Evolutionary conservation across 2,888 invertebrate species (phyloP).

Genomic region (Allygus modestus): DNA sequence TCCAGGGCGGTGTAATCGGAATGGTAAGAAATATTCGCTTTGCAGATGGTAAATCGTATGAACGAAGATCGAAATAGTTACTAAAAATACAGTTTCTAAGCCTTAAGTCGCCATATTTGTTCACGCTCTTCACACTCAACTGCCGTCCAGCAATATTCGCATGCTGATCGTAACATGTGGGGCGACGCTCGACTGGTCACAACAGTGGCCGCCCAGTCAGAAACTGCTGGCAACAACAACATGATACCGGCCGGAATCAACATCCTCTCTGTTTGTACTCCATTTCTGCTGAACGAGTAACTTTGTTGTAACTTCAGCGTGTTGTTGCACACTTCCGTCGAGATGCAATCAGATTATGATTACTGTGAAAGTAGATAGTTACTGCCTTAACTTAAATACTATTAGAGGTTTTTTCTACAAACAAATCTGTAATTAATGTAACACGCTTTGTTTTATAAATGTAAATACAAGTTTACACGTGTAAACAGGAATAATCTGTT

Average conservation of each 20-base stretch:
- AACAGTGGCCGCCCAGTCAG: not conserved
- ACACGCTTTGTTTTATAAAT: not conserved
- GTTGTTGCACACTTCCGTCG: too few relatives aligned
- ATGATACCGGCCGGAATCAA: not conserved
- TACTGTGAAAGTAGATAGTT: too few relatives aligned
- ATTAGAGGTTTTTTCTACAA: not conserved
- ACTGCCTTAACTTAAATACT: not conserved
- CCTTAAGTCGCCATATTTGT: not conserved
- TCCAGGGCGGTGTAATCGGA: too few relatives aligned
- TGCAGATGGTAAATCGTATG: too few relatives aligned
- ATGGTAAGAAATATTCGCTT: too few relatives aligned
- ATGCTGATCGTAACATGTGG: not conserved
- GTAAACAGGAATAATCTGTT: too few relatives aligned
- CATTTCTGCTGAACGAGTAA: not conserved
- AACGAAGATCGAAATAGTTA: not conserved
- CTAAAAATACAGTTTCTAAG: not conserved
- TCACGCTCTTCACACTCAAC: too few relatives aligned
- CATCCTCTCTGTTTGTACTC: not conserved
- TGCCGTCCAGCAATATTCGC: not conserved
- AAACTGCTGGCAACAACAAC: conserved; percentile 13
- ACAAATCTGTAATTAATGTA: not conserved
- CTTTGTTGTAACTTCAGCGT: not conserved
- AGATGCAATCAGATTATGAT: too few relatives aligned
- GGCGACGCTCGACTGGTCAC: not conserved
- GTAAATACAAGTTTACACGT: too few relatives aligned